Conservation (phyloP, 2,113 vertebrate species). For the Sander lucioperca region DNA sequence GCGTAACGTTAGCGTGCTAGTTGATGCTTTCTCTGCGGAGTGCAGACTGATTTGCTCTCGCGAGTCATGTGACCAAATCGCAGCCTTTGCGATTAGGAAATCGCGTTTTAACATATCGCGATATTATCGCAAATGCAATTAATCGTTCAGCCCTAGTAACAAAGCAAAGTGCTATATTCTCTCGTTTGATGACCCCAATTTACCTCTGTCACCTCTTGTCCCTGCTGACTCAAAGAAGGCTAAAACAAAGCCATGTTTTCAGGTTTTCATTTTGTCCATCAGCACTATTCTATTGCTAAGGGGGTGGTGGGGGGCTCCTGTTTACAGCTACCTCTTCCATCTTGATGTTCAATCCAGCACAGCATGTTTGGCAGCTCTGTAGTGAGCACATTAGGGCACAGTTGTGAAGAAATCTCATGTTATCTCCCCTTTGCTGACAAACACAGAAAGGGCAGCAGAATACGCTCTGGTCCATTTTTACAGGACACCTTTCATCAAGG, state of each 20-base stretch:
- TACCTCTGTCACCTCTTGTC: constrained; percentile 69
- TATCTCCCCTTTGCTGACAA: constrained; percentile 66
- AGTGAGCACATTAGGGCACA: constrained; percentile 61
- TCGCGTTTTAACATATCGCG: too few relatives aligned
- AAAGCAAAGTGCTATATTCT: constrained; percentile 63
- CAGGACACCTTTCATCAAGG: constrained; percentile 57
- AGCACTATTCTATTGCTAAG: constrained; percentile 64
- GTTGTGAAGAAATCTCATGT: constrained; percentile 63
- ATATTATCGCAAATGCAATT: too few relatives aligned
- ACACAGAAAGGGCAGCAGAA: constrained; percentile 33
- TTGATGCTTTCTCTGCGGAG: too few relatives aligned
- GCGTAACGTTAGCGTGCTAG: too few relatives aligned
- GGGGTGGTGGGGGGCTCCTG: constrained; percentile 10
- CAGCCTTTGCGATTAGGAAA: too few relatives aligned
- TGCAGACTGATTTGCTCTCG: too few relatives aligned
- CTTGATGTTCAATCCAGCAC: constrained; percentile 69
- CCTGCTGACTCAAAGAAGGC: constrained; percentile 71
- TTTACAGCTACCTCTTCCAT: constrained; percentile 73
- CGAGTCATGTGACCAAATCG: too few relatives aligned
- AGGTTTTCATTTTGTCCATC: constrained; percentile 74
- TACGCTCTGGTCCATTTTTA: constrained; percentile 58
- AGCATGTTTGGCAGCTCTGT: constrained; percentile 67
- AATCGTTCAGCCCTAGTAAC: too few relatives aligned
- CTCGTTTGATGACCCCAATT: constrained; percentile 74
- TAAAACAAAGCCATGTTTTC: constrained; percentile 64